Base-by-base conservation (phyloP, 1,140 invertebrate species). In the Halictus rubicundus region DNA sequence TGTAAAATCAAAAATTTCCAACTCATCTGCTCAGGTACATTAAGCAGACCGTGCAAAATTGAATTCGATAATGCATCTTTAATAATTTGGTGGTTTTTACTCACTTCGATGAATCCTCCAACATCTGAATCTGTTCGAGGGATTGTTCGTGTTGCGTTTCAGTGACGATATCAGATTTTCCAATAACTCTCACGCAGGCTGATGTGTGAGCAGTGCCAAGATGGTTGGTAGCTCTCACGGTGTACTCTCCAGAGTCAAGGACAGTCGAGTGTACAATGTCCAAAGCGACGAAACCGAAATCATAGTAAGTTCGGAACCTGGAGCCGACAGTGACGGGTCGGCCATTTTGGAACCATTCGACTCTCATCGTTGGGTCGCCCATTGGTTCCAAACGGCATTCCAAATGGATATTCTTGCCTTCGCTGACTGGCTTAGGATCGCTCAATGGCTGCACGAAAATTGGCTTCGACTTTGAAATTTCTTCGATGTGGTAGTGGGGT, bases 311-410 rank as follows among this genome's bases (percentile, higher is more conserved):
- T 89, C 96, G 96, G 92, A 98, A 98, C 88, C 98, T 95, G 8
- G 97, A 98, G 65, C 97, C 97, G 73, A 98, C 96, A 12, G 97
- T 97, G 0, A 98, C 95, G 14, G 97, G 95, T 86, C 95, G 95
- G 42, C 97, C 98, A 93, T 99, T 98, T 81, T 97, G 97, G 94
- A 97, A 98, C 98, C 98, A 99, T 93, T 99, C 98, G 6, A 99
- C 97, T 88, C 96, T 94, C 97, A 99, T 98, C 1, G 97, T 98
- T n/a, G 97, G 97, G 93, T 99, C 98, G 37, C 97, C 97, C 96
- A 98, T 98, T 1, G 98, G 98, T 91, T 99, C 98, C 73, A 99
- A 92, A 63, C 97, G 95, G 86, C 97, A 97, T 91, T 98, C 97
- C 63, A 98, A 92, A 88, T 98, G 98, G 89, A 98, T 96, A 88